Conservation (phyloP, 1,140 invertebrate species). For the Maniola jurtina region DNA sequence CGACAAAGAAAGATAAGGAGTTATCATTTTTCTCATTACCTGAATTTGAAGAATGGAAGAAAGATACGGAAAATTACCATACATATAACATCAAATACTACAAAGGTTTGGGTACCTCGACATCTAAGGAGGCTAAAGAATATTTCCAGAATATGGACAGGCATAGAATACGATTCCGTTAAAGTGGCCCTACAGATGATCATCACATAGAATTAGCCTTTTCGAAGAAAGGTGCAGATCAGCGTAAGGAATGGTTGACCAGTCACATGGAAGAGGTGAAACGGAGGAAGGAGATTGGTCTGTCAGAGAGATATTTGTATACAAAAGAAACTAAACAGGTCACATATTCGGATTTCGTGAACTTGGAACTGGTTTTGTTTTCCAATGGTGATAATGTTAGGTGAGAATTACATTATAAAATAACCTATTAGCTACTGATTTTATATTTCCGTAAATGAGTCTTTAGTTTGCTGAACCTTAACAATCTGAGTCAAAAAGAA, state of each 20-base stretch:
- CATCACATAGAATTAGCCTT: constrained; percentile 97
- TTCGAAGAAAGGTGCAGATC: constrained; percentile 96
- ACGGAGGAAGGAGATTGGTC: constrained; percentile 91
- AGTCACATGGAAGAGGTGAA: constrained; percentile 98
- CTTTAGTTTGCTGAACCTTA: no score
- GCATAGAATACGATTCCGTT: constrained; percentile 95
- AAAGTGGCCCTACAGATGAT: constrained; percentile 92
- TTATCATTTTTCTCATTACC: constrained; percentile 97
- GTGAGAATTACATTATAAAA: constrained; percentile 34
- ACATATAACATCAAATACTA: constrained; percentile 99
- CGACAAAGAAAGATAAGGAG: constrained; percentile 90
- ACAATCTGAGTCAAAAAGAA: no score
- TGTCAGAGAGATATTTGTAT: constrained; percentile 95
- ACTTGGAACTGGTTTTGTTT: constrained; percentile 98
- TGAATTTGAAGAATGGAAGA: constrained; percentile 99
- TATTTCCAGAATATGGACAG: constrained; percentile 98
- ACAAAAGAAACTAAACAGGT: constrained; percentile 93
- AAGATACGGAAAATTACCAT: constrained; percentile 93
- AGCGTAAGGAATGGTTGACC: constrained; percentile 98
- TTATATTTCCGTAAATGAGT: no score
- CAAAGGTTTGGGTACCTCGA: constrained; percentile 99
- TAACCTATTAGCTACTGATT: background rate
- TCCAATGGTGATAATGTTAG: constrained; percentile 98
- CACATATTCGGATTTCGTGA: constrained; percentile 96
- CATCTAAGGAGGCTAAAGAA: constrained; percentile 98